phyloP scores from a whole-genome alignment of 2,113 vertebrate species.

The Nettapus auritus region DNA sequence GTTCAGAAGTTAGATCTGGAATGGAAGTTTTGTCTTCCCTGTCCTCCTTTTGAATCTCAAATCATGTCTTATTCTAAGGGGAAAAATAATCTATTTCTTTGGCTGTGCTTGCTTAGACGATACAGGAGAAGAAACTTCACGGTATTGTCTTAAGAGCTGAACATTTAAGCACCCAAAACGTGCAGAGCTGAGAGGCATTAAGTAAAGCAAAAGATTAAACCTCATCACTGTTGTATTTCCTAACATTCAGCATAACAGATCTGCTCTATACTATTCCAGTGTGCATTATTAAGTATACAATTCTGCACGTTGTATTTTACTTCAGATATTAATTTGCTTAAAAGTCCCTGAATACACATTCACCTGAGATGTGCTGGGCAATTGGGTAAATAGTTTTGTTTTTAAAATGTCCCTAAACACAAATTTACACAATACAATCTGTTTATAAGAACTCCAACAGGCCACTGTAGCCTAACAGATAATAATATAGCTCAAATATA shows the following conservation, averaged over 20 bases:
- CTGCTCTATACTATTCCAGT: constrained; percentile 32
- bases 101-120: neutral
- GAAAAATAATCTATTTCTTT: neutral
- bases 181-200: constrained; percentile 1
- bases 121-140: neutral
- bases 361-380: constrained; percentile 60
- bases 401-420: constrained; percentile 63
- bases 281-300: constrained; percentile 62
- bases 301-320: constrained; percentile 49
- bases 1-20: neutral
- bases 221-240: constrained; percentile 48
- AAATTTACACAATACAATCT: constrained; percentile 62
- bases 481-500: neutral
- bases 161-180: constrained; percentile 13
- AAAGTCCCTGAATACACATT: constrained; percentile 64
- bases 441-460: constrained; percentile 58
- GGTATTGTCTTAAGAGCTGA: neutral
- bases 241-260: constrained; percentile 54
- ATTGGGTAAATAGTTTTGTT: constrained; percentile 58
- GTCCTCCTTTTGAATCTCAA: neutral
- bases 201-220: constrained; percentile 47
- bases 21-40: neutral
- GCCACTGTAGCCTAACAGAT: constrained; percentile 46
- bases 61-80: neutral
- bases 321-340: constrained; percentile 76